Percentiles rank a stretch among this genome's conserved stretches.
These are phyloP conservation scores for Mechanitis mazaeus DNA, from an alignment of 2,888 invertebrate genomes.

Conservation along the genomic window DNA sequence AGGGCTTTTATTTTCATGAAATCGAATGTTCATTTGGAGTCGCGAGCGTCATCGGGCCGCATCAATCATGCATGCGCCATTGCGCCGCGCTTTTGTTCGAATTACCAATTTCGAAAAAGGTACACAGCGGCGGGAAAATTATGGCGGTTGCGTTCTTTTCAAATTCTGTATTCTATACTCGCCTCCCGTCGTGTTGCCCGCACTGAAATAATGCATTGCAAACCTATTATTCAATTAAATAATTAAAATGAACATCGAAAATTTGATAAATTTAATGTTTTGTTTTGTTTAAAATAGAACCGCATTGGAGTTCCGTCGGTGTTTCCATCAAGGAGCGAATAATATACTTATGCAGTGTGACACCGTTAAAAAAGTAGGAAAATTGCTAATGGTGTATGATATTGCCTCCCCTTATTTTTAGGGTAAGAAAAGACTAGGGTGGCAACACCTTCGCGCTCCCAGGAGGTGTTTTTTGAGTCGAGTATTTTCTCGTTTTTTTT, in stretches of 20 bases:
- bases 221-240: slow-evolving; percentile 64
- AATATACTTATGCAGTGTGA: slow-evolving; percentile 60
- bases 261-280: slow-evolving; percentile 26
- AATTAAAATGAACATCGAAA: slow-evolving; percentile 52
- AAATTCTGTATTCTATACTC: slow-evolving; percentile 47
- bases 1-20: slow-evolving; percentile 58
- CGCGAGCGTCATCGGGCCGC: slow-evolving; percentile 58
- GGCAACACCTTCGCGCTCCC: slow-evolving; percentile 72
- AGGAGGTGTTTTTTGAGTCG: slow-evolving; percentile 65
- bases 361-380: slow-evolving; percentile 76
- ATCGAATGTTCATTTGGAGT: slow-evolving; percentile 52
- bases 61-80: slow-evolving; percentile 76
- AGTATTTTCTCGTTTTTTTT: slow-evolving; percentile 49
- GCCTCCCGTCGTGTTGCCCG: slow-evolving; percentile 53
- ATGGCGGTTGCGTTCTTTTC: slow-evolving; percentile 66
- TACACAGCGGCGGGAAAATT: slow-evolving; percentile 62
- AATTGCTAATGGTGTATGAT: slow-evolving; percentile 79
- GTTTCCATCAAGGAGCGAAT: slow-evolving; percentile 21
- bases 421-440: slow-evolving; percentile 72
- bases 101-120: slow-evolving; percentile 72
- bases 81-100: slow-evolving; percentile 72
- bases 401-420: slow-evolving; percentile 74
- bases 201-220: slow-evolving; percentile 40
- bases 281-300: background rate
- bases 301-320: slow-evolving; percentile 2